These are phyloP conservation scores for Phrynosoma blainvillii DNA, from an alignment of 2,113 vertebrate genomes.

Conservation along the genomic window DNA sequence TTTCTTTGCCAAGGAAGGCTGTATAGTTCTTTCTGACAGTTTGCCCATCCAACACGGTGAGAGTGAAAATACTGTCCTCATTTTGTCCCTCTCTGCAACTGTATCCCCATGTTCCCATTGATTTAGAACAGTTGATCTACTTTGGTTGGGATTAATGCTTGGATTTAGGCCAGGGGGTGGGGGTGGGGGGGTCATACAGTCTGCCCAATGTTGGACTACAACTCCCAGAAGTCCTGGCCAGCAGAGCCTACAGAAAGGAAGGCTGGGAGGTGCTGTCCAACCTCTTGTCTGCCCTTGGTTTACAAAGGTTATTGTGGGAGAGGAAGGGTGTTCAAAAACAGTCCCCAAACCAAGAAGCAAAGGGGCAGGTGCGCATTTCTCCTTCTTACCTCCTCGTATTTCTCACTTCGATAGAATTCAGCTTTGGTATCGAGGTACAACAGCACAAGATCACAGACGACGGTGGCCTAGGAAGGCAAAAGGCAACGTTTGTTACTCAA, in stretches of 20 bases:
- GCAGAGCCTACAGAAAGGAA: not conserved
- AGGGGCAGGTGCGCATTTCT: not conserved
- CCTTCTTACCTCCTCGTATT: constrained; percentile 76
- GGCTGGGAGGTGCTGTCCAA: no score
- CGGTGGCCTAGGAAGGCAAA: not conserved
- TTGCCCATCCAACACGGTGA: not conserved
- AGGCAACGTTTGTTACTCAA: not conserved
- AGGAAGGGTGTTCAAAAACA: no score
- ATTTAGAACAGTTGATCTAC: no score
- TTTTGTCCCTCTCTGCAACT: no score
- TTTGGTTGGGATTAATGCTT: no score
- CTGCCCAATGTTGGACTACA: not conserved
- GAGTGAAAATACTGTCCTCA: no score
- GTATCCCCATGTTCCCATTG: no score
- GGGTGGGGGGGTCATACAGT: no score
- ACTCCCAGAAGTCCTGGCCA: not conserved
- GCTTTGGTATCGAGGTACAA: constrained; percentile 77
- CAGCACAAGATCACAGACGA: constrained; percentile 80
- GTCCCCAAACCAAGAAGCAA: not conserved
- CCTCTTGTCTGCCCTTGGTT: no score
- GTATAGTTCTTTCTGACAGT: not conserved
- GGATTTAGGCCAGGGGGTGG: no score
- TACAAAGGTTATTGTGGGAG: not conserved
- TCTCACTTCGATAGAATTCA: constrained; percentile 75
- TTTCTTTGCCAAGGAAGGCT: not conserved